Evolutionary conservation across 2,113 vertebrate genomes (phyloP).

Genomic region (Esox niger): DNA sequence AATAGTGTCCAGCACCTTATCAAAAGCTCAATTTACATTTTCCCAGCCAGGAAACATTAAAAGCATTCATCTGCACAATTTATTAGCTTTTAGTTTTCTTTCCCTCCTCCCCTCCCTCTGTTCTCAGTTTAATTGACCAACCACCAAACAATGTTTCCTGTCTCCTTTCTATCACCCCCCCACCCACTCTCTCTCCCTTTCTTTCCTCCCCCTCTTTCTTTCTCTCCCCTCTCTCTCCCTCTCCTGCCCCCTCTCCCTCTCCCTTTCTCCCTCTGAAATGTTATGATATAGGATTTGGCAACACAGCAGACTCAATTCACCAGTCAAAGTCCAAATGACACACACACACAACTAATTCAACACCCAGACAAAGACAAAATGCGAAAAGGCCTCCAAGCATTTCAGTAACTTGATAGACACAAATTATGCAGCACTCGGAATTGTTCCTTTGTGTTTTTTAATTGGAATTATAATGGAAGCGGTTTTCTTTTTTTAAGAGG

Average conservation of each 20-base stretch:
- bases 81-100: conserved; percentile 19
- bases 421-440: conserved; percentile 66
- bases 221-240: too few species aligned
- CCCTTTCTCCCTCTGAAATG: conserved; percentile 42
- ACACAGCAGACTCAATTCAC: conserved; percentile 51
- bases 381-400: conserved; percentile 62
- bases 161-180: too few species aligned
- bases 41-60: conserved; percentile 10
- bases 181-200: too few species aligned
- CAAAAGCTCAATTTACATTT: conserved; percentile 21
- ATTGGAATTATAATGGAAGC: conserved; percentile 73
- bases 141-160: conserved; percentile 21
- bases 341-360: conserved; percentile 40
- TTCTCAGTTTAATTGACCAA: conserved; percentile 25
- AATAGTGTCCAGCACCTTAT: background rate
- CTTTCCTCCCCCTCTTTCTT: too few species aligned
- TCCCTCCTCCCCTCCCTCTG: background rate
- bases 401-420: conserved; percentile 69
- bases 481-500: conserved; percentile 48
- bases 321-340: conserved; percentile 61
- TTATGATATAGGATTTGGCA: conserved; percentile 60
- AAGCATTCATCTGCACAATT: conserved; percentile 32
- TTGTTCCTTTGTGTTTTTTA: conserved; percentile 65
- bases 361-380: conserved; percentile 60
- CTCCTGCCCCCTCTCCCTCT: too few species aligned